phyloP scores from a whole-genome alignment of 2,113 vertebrate species.

The Typhlomys cinereus region DNA sequence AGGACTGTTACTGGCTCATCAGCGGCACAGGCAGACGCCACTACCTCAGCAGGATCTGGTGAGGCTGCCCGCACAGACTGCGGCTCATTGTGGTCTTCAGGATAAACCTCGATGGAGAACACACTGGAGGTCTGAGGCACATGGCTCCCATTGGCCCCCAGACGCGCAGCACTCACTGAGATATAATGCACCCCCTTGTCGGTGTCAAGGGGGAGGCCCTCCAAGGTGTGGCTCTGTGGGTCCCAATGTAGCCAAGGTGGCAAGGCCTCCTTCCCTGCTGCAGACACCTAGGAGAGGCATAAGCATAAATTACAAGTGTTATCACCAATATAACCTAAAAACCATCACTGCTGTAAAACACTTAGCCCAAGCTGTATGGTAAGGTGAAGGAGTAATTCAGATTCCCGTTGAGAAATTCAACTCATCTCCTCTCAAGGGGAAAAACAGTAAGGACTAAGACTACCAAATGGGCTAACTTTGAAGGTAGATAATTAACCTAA shows the following conservation, averaged over 20 bases:
- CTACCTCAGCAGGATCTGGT: constrained; percentile 84
- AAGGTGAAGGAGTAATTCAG: background rate
- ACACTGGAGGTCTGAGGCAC: constrained; percentile 89
- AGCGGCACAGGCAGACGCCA: constrained; percentile 87
- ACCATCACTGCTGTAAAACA: background rate
- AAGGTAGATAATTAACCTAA: background rate
- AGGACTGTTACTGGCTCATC: constrained; percentile 94
- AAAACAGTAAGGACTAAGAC: background rate
- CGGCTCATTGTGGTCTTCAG: constrained; percentile 92
- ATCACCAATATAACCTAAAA: background rate
- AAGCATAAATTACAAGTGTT: constrained; percentile 21
- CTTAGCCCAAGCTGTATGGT: background rate
- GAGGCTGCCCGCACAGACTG: constrained; percentile 86
- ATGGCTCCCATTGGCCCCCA: constrained; percentile 87
- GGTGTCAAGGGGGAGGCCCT: constrained; percentile 93
- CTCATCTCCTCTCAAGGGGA: background rate
- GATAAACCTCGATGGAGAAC: constrained; percentile 95
- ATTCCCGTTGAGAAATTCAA: constrained; percentile 16
- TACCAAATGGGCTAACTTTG: background rate
- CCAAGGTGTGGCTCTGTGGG: constrained; percentile 85
- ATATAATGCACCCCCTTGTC: constrained; percentile 97
- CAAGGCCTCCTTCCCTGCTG: constrained; percentile 91
- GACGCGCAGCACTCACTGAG: constrained; percentile 86
- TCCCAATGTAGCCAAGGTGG: constrained; percentile 96
- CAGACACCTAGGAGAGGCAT: constrained; percentile 86